Evolutionary conservation across 2,888 invertebrate genomes (phyloP).

Genomic region (Oscheius sp.): DNA sequence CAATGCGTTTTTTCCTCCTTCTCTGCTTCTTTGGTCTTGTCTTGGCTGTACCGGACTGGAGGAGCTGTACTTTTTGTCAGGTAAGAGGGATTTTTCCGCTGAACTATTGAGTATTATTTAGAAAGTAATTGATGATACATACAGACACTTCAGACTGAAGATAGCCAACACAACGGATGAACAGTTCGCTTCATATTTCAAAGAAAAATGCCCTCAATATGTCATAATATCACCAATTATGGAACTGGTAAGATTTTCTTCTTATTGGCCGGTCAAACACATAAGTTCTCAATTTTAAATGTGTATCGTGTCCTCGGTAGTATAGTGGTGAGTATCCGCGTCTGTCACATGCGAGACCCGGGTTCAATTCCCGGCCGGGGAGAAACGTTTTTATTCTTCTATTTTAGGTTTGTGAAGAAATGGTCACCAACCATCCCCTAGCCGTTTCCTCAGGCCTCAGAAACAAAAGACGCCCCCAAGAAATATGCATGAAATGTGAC

Average conservation of each 20-base stretch:
- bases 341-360: slow-evolving; percentile 19
- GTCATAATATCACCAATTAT: slow-evolving; percentile 10
- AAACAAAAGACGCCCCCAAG: background rate
- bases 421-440: background rate
- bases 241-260: background rate
- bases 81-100: no score
- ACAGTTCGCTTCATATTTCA: slow-evolving; percentile 3
- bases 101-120: no score
- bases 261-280: background rate
- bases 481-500: slow-evolving; percentile 11
- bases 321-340: slow-evolving; percentile 22
- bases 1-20: background rate
- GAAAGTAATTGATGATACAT: slow-evolving; percentile 1
- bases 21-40: background rate
- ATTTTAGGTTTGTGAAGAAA: slow-evolving; percentile 20
- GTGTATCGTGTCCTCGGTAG: slow-evolving; percentile 4
- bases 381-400: background rate
- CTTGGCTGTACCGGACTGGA: background rate
- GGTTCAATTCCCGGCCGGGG: slow-evolving; percentile 15
- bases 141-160: background rate
- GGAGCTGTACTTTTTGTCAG: slow-evolving; percentile 12
- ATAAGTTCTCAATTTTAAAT: background rate
- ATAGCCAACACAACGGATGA: background rate
- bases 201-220: slow-evolving; percentile 3
- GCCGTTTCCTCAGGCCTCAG: slow-evolving; percentile 14